phyloP scores from a whole-genome alignment of 1,140 invertebrate genomes.

The Drosophila kanapiae region DNA sequence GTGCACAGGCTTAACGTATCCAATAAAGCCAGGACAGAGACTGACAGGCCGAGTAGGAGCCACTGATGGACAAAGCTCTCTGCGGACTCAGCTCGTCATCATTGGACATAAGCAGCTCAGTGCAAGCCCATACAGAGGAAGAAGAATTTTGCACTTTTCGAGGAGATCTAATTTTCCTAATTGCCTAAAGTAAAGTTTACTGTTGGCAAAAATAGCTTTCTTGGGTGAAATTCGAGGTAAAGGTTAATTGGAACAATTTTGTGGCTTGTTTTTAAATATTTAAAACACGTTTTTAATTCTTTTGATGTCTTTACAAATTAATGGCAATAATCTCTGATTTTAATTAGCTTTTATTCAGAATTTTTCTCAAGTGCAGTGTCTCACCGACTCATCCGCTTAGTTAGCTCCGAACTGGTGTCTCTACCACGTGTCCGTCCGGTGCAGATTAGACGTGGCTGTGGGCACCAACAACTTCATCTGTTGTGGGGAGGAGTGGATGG shows the following conservation, averaged over 20 bases:
- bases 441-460: slow-evolving; percentile 22
- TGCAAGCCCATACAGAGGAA: slow-evolving; percentile 28
- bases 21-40: slow-evolving; percentile 50
- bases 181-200: not conserved
- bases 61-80: slow-evolving; percentile 59
- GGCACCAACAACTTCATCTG: slow-evolving; percentile 43
- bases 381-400: slow-evolving; percentile 10
- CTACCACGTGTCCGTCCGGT: slow-evolving; percentile 36
- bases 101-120: slow-evolving; percentile 58
- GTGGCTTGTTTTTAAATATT: no score
- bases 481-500: not conserved
- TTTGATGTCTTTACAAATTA: not conserved
- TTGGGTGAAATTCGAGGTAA: not conserved
- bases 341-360: not conserved
- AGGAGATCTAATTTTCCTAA: slow-evolving; percentile 11
- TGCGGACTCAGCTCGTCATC: slow-evolving; percentile 59
- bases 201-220: not conserved
- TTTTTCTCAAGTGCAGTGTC: slow-evolving; percentile 20
- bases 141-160: not conserved
- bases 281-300: not conserved
- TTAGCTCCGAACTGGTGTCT: slow-evolving; percentile 28
- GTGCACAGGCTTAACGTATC: slow-evolving; percentile 66
- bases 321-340: not conserved
- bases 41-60: slow-evolving; percentile 14
- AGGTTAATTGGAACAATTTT: not conserved